These are phyloP conservation scores for Battus philenor DNA, from an alignment of 1,140 invertebrate genomes.

Conservation along the genomic window DNA sequence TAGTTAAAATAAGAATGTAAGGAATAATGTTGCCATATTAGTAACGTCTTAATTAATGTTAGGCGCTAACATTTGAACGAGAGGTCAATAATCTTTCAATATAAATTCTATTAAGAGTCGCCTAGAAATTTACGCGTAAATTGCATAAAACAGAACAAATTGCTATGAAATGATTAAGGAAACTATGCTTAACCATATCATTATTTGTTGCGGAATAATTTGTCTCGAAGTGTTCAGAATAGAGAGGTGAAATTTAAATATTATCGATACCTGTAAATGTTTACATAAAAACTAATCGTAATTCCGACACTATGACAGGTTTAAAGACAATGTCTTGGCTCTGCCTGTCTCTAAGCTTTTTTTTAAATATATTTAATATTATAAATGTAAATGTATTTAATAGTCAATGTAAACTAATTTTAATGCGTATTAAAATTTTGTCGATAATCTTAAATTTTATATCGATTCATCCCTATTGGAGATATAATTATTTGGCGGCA, in stretches of 20 bases:
- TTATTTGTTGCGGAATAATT: slow-evolving; percentile 15
- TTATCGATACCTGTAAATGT: background rate
- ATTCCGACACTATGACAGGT: no score
- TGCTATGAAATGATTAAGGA: slow-evolving; percentile 13
- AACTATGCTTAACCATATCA: slow-evolving; percentile 11
- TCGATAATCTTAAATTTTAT: slow-evolving; percentile 1
- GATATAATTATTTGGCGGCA: slow-evolving; percentile 26
- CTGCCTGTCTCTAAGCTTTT: no score
- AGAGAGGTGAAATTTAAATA: background rate
- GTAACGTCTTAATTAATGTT: no score
- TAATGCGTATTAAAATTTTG: no score
- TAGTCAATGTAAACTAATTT: no score
- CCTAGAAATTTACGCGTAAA: background rate
- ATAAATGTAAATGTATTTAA: no score
- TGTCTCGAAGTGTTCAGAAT: background rate
- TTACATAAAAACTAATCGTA: no score
- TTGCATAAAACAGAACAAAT: slow-evolving; percentile 9
- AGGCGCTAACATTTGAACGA: slow-evolving; percentile 8
- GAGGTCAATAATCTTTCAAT: slow-evolving; percentile 1
- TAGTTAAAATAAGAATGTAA: no score
- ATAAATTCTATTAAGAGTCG: slow-evolving; percentile 11
- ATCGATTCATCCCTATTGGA: background rate
- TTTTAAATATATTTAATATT: no score
- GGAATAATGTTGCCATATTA: no score
- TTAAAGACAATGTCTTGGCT: no score